These are phyloP conservation scores for Drosophila paracracens DNA, from an alignment of 2,888 invertebrate species.

Conservation along the genomic window DNA sequence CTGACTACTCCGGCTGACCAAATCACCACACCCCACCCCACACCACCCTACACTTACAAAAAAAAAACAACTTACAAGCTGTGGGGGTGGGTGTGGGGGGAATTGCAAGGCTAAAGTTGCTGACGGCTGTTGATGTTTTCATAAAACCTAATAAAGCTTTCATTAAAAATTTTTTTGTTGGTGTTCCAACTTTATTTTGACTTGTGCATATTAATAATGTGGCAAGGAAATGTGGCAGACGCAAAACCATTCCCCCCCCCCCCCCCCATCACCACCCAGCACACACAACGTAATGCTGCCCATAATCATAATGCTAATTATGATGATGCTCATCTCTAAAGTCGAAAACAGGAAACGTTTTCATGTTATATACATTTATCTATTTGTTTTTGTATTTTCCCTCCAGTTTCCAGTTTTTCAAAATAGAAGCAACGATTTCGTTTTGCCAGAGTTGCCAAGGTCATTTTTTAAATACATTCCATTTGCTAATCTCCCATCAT, in stretches of 20 bases:
- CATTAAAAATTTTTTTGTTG: slow-evolving; percentile 53
- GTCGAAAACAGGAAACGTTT: slow-evolving; percentile 40
- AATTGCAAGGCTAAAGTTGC: background rate
- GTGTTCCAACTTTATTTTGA: slow-evolving; percentile 61
- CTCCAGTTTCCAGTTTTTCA: background rate
- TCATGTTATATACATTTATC: slow-evolving; percentile 36
- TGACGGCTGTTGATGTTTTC: slow-evolving; percentile 58
- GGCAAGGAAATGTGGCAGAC: slow-evolving; percentile 52
- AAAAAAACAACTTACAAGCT: background rate
- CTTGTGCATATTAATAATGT: slow-evolving; percentile 59
- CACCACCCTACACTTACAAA: background rate
- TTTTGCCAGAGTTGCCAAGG: slow-evolving; percentile 23
- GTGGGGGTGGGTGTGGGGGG: background rate
- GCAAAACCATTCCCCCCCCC: background rate
- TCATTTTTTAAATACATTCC: background rate
- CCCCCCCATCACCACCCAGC: background rate
- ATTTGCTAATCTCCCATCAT: slow-evolving; percentile 33
- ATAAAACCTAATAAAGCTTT: slow-evolving; percentile 68
- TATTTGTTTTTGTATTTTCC: slow-evolving; percentile 30
- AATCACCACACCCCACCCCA: background rate
- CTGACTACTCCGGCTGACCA: slow-evolving; percentile 24
- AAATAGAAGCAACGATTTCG: slow-evolving; percentile 6
- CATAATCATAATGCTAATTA: slow-evolving; percentile 25
- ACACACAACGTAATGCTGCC: slow-evolving; percentile 9
- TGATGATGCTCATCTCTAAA: slow-evolving; percentile 35